Evolutionary conservation across 2,888 invertebrate genomes (phyloP).

Genomic region (Rhimphoctona megacephalus): DNA sequence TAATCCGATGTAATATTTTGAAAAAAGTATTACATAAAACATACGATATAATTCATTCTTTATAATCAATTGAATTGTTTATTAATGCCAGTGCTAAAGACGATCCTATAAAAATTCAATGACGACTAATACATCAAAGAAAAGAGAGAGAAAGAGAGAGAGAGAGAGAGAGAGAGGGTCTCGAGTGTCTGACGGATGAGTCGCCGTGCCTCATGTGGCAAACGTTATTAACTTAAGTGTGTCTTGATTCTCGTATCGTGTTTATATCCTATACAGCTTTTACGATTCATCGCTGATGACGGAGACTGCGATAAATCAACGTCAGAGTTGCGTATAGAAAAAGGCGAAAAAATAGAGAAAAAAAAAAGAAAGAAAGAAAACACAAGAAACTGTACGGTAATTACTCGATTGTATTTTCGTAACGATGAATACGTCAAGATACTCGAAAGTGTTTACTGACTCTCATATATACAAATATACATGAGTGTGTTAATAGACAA

Average conservation of each 20-base stretch:
- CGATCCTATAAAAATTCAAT: conserved; percentile 42
- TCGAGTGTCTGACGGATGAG: conserved; percentile 25
- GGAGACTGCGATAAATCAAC: conserved; percentile 60
- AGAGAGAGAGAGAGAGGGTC: not conserved
- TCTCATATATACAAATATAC: not conserved
- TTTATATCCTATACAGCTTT: conserved; percentile 37
- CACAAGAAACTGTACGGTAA: conserved; percentile 42
- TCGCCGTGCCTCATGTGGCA: conserved; percentile 2
- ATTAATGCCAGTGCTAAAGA: conserved; percentile 30
- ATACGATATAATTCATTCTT: not conserved
- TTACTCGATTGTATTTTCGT: conserved; percentile 70
- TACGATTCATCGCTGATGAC: conserved; percentile 54
- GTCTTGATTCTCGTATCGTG: conserved; percentile 29
- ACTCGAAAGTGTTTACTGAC: conserved; percentile 39
- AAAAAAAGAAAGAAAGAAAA: conserved; percentile 12
- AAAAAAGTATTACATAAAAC: not conserved
- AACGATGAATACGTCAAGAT: conserved; percentile 60
- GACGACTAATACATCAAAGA: conserved; percentile 33
- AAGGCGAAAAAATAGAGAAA: conserved; percentile 13
- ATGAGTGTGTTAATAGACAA: conserved; percentile 53
- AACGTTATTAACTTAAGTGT: conserved; percentile 36
- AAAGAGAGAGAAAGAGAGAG: not conserved
- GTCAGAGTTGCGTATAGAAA: conserved; percentile 44
- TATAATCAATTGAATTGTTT: conserved; percentile 18
- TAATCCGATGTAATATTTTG: not conserved